Evolutionary conservation across 1,140 invertebrate genomes (phyloP).

Genomic region (Cotesia chilonis): DNA sequence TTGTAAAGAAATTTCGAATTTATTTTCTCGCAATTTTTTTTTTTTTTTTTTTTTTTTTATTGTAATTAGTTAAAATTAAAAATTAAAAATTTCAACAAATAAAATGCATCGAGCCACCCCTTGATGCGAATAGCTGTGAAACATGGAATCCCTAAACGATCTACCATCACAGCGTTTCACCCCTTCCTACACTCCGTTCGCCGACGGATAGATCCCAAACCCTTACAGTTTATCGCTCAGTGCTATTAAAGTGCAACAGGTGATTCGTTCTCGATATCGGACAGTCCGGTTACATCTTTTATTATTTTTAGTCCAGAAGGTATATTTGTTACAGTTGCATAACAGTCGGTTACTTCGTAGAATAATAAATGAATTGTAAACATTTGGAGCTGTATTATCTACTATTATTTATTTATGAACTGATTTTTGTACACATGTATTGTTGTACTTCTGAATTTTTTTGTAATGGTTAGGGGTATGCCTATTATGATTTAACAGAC

Average conservation of each 20-base stretch:
- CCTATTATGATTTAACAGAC: too few species aligned
- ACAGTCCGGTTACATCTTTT: not conserved
- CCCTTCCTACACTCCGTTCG: too few species aligned
- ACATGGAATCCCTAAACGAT: slow-evolving; percentile 6
- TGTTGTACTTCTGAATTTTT: too few species aligned
- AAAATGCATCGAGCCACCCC: not conserved
- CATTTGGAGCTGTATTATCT: too few species aligned
- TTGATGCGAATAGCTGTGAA: not conserved
- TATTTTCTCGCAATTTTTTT: not conserved
- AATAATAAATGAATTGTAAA: too few species aligned
- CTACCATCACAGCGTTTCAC: not conserved
- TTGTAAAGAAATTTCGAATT: not conserved
- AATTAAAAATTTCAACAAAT: not conserved
- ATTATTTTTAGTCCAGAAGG: too few species aligned
- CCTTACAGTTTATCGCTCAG: not conserved
- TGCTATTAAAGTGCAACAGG: slow-evolving; percentile 4
- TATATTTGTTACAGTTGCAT: too few species aligned
- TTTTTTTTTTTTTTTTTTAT: not conserved
- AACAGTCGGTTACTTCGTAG: too few species aligned
- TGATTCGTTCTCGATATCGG: slow-evolving; percentile 12
- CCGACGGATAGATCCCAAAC: too few species aligned
- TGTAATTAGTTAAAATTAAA: not conserved
- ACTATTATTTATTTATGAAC: too few species aligned
- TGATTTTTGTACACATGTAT: too few species aligned
- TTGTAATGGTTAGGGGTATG: too few species aligned